These are phyloP conservation scores for Hoplodrina ambigua DNA, from an alignment of 2,888 invertebrate genomes.

Conservation along the genomic window DNA sequence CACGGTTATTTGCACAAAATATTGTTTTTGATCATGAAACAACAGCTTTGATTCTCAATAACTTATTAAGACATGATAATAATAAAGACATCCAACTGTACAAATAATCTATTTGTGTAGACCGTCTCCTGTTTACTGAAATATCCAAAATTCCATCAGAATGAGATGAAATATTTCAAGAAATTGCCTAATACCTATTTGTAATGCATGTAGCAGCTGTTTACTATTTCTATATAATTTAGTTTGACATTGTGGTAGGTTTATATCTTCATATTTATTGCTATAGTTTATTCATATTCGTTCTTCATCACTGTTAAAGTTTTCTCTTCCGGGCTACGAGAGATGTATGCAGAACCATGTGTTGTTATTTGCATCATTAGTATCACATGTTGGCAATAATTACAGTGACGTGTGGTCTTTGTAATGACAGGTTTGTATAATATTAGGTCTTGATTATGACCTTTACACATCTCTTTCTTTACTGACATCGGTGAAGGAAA, in stretches of 20 bases:
- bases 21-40: neutral
- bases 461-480: conserved; percentile 6
- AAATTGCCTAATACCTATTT: neutral
- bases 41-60: neutral
- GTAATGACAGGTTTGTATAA: conserved; percentile 17
- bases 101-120: conserved; percentile 3
- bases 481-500: too few species aligned
- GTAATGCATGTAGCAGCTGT: neutral
- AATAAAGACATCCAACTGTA: conserved; percentile 5
- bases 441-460: conserved; percentile 18
- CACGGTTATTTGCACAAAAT: neutral
- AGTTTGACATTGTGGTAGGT: conserved; percentile 10
- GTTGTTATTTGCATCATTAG: conserved; percentile 38
- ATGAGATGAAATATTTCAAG: neutral
- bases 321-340: conserved; percentile 6
- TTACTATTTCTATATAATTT: conserved; percentile 23
- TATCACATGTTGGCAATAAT: conserved; percentile 46
- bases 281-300: conserved; percentile 25
- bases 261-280: conserved; percentile 13
- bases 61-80: neutral
- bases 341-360: conserved; percentile 24
- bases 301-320: conserved; percentile 1
- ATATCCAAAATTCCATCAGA: neutral
- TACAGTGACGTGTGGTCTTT: conserved; percentile 5
- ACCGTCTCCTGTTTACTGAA: neutral